A percentile compares a stretch with the other conserved stretches of the same genome.
phyloP scores from a whole-genome alignment of 2,888 invertebrate species.

The Pterostichus niger region DNA sequence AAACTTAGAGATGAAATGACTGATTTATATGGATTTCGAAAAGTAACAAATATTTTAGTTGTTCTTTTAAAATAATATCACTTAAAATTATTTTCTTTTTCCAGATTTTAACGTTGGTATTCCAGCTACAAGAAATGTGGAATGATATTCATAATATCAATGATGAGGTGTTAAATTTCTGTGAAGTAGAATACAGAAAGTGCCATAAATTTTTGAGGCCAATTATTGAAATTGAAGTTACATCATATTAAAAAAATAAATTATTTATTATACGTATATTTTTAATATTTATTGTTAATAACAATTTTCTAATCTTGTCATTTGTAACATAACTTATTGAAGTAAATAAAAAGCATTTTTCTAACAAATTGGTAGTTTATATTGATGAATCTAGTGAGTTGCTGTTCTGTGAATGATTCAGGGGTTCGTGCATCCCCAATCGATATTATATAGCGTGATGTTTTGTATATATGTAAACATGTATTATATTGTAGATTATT shows the following conservation, averaged over 20 bases:
- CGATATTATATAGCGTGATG: no score
- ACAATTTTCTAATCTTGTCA: not conserved
- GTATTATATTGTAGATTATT: no score
- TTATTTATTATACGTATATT: conserved; percentile 12
- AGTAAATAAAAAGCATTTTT: conserved; percentile 25
- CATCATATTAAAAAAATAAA: conserved; percentile 12
- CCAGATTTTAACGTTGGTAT: conserved; percentile 73
- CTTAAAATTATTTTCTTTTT: conserved; percentile 68
- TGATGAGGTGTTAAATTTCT: conserved; percentile 70
- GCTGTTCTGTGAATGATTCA: no score
- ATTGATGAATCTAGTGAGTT: no score
- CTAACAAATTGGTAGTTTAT: conserved; percentile 1
- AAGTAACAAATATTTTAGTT: conserved; percentile 70
- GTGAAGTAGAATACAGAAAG: conserved; percentile 70
- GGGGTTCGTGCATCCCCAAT: no score
- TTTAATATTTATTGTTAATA: conserved; percentile 21
- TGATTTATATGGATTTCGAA: conserved; percentile 70
- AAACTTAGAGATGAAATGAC: conserved; percentile 70
- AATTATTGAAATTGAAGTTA: conserved; percentile 68
- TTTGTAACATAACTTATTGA: conserved; percentile 38
- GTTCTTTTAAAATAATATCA: conserved; percentile 26
- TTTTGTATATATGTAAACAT: no score
- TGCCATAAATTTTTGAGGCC: conserved; percentile 71
- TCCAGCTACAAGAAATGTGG: conserved; percentile 73
- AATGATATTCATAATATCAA: conserved; percentile 70